phyloP scores from a whole-genome alignment of 2,888 invertebrate species.

The Lypha dubia region DNA sequence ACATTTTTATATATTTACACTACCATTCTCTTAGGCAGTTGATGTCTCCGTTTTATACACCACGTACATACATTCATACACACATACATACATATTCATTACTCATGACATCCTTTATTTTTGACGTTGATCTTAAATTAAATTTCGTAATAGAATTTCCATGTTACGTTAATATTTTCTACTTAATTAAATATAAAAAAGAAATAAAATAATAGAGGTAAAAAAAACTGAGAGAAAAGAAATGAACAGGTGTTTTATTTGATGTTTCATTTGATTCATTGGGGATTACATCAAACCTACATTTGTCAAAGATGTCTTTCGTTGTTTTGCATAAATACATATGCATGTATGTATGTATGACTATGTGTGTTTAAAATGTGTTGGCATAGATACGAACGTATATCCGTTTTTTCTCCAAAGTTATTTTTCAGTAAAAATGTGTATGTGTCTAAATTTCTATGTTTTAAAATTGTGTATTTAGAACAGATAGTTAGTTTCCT shows the following conservation, averaged over 20 bases:
- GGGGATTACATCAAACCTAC: constrained; percentile 51
- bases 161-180: constrained; percentile 24
- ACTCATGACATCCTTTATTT: neutral
- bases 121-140: constrained; percentile 18
- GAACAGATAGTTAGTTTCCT: neutral
- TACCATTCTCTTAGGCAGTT: neutral
- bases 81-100: neutral
- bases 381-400: too few relatives aligned
- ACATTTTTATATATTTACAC: constrained; percentile 4
- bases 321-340: neutral
- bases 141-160: constrained; percentile 48
- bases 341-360: neutral
- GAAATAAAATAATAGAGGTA: neutral
- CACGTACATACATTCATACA: neutral
- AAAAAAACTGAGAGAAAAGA: too few relatives aligned
- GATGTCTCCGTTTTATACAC: neutral
- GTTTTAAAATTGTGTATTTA: neutral
- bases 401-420: neutral
- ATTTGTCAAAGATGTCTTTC: constrained; percentile 18
- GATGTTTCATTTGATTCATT: constrained; percentile 40
- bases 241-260: constrained; percentile 55
- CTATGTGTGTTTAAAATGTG: too few relatives aligned
- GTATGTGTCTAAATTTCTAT: constrained; percentile 24
- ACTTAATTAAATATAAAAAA: neutral
- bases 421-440: constrained; percentile 41